phyloP scores from a whole-genome alignment of 2,888 invertebrate species.

The Ariolimax columbianus region DNA sequence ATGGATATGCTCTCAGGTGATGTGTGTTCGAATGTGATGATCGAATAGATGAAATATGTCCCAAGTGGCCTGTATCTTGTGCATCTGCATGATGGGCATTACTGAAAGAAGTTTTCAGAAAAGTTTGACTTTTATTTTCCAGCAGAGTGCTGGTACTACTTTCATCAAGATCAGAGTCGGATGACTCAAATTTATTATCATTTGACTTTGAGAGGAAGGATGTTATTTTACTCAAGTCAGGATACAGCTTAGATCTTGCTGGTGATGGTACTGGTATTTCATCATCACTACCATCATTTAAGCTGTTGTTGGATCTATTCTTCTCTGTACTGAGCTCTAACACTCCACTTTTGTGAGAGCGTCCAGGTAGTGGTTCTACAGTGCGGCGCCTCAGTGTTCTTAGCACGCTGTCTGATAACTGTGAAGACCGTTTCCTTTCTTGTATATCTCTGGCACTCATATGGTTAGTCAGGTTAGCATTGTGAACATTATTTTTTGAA shows the following conservation, averaged over 20 bases:
- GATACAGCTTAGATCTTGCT: constrained; percentile 55
- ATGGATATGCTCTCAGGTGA: not conserved
- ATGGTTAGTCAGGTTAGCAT: not conserved
- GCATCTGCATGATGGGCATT: not conserved
- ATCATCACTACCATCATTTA: constrained; percentile 21
- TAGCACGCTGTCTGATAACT: constrained; percentile 44
- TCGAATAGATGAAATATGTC: not conserved
- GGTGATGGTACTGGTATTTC: constrained; percentile 40
- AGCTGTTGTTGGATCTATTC: not conserved
- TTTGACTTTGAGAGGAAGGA: constrained; percentile 36
- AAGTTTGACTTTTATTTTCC: constrained; percentile 59
- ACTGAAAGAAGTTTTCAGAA: not conserved
- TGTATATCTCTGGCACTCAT: not conserved
- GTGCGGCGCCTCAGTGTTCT: constrained; percentile 48
- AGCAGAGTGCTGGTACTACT: constrained; percentile 67
- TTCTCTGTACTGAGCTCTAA: constrained; percentile 42
- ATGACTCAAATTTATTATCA: constrained; percentile 61
- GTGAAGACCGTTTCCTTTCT: constrained; percentile 31
- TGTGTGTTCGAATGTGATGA: constrained; percentile 17
- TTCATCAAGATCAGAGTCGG: constrained; percentile 68
- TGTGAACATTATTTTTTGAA: not conserved
- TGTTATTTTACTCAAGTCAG: constrained; percentile 52
- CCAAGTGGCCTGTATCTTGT: not conserved
- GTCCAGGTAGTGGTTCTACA: constrained; percentile 44
- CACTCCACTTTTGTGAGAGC: constrained; percentile 44